phyloP scores from a whole-genome alignment of 2,113 vertebrate genomes.

The Hemiscyllium ocellatum region DNA sequence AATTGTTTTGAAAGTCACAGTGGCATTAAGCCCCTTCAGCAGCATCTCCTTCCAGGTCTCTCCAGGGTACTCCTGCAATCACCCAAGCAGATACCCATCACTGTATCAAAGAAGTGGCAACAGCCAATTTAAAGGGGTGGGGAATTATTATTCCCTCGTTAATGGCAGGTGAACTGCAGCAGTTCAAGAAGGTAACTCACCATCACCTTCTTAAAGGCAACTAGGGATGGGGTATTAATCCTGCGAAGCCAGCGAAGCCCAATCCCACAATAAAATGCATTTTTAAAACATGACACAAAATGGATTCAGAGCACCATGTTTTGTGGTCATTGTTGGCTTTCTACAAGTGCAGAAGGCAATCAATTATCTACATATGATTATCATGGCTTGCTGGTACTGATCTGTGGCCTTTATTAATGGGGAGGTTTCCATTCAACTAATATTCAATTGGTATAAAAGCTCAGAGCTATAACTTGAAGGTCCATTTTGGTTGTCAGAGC shows the following conservation, averaged over 20 bases:
- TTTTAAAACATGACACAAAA: neutral
- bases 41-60: neutral
- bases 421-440: neutral
- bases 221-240: no score
- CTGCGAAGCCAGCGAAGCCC: no score
- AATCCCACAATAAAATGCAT: no score
- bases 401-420: neutral
- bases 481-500: neutral
- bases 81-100: neutral
- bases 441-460: neutral
- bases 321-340: neutral
- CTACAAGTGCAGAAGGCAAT: neutral
- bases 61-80: neutral
- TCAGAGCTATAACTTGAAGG: neutral
- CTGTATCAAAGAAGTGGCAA: neutral
- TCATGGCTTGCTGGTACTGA: neutral
- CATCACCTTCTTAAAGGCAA: no score
- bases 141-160: no score
- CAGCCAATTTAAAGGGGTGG: neutral
- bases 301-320: neutral
- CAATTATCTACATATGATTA: neutral
- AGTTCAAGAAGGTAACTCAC: no score
- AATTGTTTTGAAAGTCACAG: neutral
- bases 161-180: no score
- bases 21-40: neutral